A percentile compares a stretch with the other conserved stretches of the same genome.
phyloP scores from a whole-genome alignment of 2,797 vertebrate genomes.

The Acropternis orthonyx region DNA sequence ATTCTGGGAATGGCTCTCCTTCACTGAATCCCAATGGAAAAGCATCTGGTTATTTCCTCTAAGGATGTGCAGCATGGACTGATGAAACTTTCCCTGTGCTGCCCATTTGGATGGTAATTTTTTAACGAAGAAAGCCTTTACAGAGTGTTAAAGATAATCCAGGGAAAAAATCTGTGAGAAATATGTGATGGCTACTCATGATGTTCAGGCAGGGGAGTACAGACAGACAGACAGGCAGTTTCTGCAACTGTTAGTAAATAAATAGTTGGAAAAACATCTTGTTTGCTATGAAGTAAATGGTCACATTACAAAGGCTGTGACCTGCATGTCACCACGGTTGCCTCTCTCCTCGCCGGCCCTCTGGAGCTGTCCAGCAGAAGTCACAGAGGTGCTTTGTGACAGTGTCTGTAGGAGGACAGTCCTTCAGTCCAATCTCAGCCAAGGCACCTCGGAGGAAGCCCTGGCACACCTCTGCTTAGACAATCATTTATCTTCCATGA shows the following conservation, averaged over 20 bases:
- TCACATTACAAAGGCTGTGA: neutral
- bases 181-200: neutral
- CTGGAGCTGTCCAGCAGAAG: slow-evolving; percentile 43
- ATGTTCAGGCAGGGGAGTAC: neutral
- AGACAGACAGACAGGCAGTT: neutral
- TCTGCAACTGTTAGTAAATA: neutral
- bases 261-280: neutral
- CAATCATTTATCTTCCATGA: neutral
- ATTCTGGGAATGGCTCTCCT: neutral
- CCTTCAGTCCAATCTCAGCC: neutral
- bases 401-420: neutral
- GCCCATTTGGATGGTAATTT: neutral
- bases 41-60: neutral
- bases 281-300: neutral
- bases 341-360: neutral
- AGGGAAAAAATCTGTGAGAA: neutral
- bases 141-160: neutral
- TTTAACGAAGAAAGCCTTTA: neutral
- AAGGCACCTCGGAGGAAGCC: neutral
- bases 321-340: neutral
- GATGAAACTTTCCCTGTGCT: neutral
- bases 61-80: neutral
- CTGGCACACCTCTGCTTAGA: neutral
- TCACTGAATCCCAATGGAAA: neutral
- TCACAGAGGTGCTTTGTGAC: neutral